Evolutionary conservation across 2,888 invertebrate species (phyloP), one percentile per base, ranked within the genome.

Genomic region (Mythimna pallens): DNA sequence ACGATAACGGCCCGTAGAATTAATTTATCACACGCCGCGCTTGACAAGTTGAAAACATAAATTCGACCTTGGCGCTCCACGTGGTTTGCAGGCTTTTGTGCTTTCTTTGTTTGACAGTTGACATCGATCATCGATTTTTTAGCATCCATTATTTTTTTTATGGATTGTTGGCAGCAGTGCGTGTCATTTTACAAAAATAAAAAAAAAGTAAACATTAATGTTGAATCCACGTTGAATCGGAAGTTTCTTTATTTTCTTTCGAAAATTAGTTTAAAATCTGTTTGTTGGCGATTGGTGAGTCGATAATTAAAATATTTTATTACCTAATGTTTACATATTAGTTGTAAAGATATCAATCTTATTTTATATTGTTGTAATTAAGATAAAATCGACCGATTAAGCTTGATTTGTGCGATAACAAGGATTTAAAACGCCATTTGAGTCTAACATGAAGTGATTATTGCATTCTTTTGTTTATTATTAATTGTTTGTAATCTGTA

Each of bases 31-130:
- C 96, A 95, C 95, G 96, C 94, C 96, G 95, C 92, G 95, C 96
- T 96, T 96, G 96, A 96, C 96, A 96, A 96, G 96, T 96, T 96
- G 96, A 96, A 96, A 96, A 96, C 96, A 96, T 96, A 96, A 96
- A 96, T 96, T 96, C 95, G 96, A 96, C 96, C 96, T 96, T 96
- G 96, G 92, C 92, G 93, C 94, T 93, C 95, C 96, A 96, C 96
- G 96, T 96, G 96, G 95, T 95, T 94, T 91, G 90, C 89, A 92
- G 92, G 91, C 90, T 91, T 77, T 89, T 92, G 90, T 87, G 90
- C 88, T 90, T 87, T 82, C 87, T 82, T 87, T 82, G 69, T 76
- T 75, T 77, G 69, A 63, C 74, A 72, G 72, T 77, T 70, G 66
- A 80, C 78, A 79, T 81, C 69, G 82, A 87, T 63, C 79, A 85